Evolutionary conservation across 2,888 invertebrate genomes (phyloP).

Genomic region (Dugesia japonica): DNA sequence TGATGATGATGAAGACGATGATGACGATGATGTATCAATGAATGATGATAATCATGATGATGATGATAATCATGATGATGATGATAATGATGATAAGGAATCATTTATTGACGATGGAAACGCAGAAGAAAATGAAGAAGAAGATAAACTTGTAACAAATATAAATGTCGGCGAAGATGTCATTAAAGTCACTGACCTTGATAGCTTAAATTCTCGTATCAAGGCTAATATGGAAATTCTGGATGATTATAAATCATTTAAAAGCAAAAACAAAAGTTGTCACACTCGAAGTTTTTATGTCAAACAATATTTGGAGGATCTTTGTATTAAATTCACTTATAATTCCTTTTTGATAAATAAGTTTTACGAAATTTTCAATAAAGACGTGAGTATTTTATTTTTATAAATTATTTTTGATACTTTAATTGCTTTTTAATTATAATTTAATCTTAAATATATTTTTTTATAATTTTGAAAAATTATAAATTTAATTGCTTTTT

Average conservation of each 20-base stretch:
- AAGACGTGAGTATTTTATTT: constrained; percentile 38
- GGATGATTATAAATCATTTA: constrained; percentile 3
- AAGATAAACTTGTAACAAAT: constrained; percentile 51
- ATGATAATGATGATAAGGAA: neutral
- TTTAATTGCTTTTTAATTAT: too few species aligned
- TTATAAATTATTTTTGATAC: too few species aligned
- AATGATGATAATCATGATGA: constrained; percentile 36
- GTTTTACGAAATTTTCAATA: constrained; percentile 50
- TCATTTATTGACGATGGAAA: constrained; percentile 52
- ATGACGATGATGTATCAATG: constrained; percentile 33
- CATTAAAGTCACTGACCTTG: constrained; percentile 16
- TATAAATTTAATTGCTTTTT: too few species aligned
- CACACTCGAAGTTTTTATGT: constrained; percentile 60
- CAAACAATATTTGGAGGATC: constrained; percentile 62
- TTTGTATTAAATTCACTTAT: constrained; percentile 85
- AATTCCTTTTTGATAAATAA: constrained; percentile 83
- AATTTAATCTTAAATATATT: too few species aligned
- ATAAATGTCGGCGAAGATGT: neutral
- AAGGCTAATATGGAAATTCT: constrained; percentile 27
- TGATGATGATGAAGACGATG: constrained; percentile 36
- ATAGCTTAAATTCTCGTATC: constrained; percentile 3
- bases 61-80: constrained; percentile 30
- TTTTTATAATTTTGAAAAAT: too few species aligned
- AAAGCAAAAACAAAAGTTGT: neutral
- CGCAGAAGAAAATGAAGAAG: constrained; percentile 61